These are phyloP conservation scores for Oscheius sp. DNA, from an alignment of 2,888 invertebrate genomes.

Conservation along the genomic window DNA sequence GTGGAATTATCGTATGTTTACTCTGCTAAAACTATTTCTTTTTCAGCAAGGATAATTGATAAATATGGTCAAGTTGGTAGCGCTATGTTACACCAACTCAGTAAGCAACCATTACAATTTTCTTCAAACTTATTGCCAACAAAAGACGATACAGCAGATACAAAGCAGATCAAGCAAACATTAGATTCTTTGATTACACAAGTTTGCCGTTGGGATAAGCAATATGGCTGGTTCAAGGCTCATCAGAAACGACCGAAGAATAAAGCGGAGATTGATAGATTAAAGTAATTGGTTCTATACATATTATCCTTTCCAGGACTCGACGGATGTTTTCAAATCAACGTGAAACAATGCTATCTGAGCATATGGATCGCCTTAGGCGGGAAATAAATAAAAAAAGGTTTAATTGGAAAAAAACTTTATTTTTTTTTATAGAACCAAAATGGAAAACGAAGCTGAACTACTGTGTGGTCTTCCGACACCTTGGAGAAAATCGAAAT, in stretches of 20 bases:
- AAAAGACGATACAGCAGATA: conserved; percentile 34
- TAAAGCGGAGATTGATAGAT: conserved; percentile 38
- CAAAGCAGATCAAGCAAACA: conserved; percentile 37
- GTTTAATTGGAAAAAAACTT: not conserved
- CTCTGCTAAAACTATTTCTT: not conserved
- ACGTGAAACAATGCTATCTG: conserved; percentile 43
- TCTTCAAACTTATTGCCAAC: conserved; percentile 48
- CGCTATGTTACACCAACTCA: conserved; percentile 15
- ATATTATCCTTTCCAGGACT: conserved; percentile 11
- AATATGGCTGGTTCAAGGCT: conserved; percentile 52
- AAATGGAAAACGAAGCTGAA: conserved; percentile 53
- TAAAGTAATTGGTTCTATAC: conserved; percentile 24
- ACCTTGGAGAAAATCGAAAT: conserved; percentile 49
- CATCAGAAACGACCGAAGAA: conserved; percentile 41
- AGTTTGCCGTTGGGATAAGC: conserved; percentile 56
- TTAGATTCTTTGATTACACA: conserved; percentile 52
- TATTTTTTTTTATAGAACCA: conserved; percentile 29
- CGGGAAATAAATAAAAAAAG: conserved; percentile 55
- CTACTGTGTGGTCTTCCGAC: conserved; percentile 46
- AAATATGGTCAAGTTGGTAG: conserved; percentile 27
- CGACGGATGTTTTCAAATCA: conserved; percentile 33
- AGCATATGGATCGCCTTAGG: conserved; percentile 50
- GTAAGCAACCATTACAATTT: conserved; percentile 29
- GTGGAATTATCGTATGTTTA: conserved; percentile 28
- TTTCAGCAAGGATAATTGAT: conserved; percentile 30